Evolutionary conservation across 2,888 invertebrate species (phyloP).

Genomic region (Macrosoma leucophasiata): DNA sequence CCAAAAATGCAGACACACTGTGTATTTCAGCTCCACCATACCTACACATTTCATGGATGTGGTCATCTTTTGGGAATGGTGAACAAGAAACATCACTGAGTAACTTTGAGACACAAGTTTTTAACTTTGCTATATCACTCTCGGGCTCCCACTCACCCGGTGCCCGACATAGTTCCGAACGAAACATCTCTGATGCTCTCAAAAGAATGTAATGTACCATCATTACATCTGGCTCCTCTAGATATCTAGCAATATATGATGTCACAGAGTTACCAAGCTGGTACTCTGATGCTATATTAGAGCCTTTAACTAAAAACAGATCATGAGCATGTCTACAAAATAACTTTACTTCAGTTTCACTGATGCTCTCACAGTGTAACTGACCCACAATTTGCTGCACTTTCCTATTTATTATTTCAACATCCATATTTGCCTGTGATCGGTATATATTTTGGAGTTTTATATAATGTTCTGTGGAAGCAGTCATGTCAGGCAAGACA

Average conservation of each 20-base stretch:
- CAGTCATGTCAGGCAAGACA: constrained; percentile 96
- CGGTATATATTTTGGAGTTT: constrained; percentile 92
- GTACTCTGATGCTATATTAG: constrained; percentile 88
- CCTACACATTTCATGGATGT: constrained; percentile 95
- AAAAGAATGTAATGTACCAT: constrained; percentile 93
- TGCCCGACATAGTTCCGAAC: constrained; percentile 89
- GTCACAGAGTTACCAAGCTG: constrained; percentile 77
- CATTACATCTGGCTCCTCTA: constrained; percentile 90
- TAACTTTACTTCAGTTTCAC: constrained; percentile 87
- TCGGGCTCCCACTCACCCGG: constrained; percentile 95
- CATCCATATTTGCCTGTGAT: constrained; percentile 88
- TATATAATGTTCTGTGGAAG: constrained; percentile 93
- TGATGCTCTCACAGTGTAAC: constrained; percentile 84
- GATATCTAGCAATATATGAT: constrained; percentile 77
- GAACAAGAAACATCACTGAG: constrained; percentile 89
- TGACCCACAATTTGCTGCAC: constrained; percentile 87
- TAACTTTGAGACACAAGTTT: constrained; percentile 82
- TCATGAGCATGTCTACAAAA: constrained; percentile 93
- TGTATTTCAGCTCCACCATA: constrained; percentile 97
- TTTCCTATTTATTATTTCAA: constrained; percentile 86
- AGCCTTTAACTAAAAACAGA: constrained; percentile 86
- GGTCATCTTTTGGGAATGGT: constrained; percentile 90
- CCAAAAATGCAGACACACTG: constrained; percentile 92
- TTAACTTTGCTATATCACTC: constrained; percentile 91
- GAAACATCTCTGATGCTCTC: constrained; percentile 93